Conservation (phyloP, 2,888 invertebrate species). For the Heliothis peltigera region DNA sequence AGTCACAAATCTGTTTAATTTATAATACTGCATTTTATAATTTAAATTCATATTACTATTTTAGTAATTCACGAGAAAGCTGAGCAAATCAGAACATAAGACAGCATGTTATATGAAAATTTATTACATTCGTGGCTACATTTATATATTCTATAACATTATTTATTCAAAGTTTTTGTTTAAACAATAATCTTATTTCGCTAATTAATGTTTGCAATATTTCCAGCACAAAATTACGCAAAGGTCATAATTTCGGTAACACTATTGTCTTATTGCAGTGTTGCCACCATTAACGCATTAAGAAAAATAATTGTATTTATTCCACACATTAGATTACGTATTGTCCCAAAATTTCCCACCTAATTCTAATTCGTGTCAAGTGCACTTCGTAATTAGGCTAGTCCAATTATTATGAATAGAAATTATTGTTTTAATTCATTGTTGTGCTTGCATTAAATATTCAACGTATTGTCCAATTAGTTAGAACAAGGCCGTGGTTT, state of each 20-base stretch:
- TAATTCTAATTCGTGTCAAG: conserved; percentile 82
- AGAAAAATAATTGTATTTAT: conserved; percentile 62
- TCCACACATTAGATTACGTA: conserved; percentile 63
- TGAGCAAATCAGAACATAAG: too few species aligned
- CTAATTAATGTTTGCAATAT: conserved; percentile 60
- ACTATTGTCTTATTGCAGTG: conserved; percentile 71
- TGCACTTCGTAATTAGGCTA: conserved; percentile 77
- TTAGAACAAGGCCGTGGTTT: conserved; percentile 76
- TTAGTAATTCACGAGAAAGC: too few species aligned
- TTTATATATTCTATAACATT: too few species aligned
- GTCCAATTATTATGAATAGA: conserved; percentile 75
- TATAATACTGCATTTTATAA: conserved; percentile 11
- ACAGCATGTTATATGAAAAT: too few species aligned
- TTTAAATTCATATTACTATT: too few species aligned
- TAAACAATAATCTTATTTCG: conserved; percentile 41
- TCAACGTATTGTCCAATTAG: conserved; percentile 74
- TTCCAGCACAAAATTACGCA: conserved; percentile 51
- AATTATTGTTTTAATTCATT: conserved; percentile 76
- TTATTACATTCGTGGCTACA: too few species aligned
- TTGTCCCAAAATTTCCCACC: conserved; percentile 83
- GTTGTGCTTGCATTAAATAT: conserved; percentile 70
- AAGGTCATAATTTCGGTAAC: conserved; percentile 60
- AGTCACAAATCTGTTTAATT: conserved; percentile 30
- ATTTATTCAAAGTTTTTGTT: conserved; percentile 3
- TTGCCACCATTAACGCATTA: conserved; percentile 57